phyloP scores from a whole-genome alignment of 2,797 vertebrate genomes.

The Acipenser oxyrinchus region DNA sequence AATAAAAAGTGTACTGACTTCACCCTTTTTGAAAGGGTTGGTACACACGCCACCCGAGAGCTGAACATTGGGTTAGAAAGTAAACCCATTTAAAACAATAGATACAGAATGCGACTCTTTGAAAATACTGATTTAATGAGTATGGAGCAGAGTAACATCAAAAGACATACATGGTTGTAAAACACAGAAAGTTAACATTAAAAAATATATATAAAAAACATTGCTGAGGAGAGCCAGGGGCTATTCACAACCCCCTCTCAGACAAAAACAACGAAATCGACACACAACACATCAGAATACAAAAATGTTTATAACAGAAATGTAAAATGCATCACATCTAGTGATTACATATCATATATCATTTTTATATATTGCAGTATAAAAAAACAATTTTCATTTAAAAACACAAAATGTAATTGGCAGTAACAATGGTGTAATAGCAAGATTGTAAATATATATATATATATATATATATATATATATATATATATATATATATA shows the following conservation, averaged over 20 bases:
- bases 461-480: slow-evolving; percentile 43
- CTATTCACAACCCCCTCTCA: background rate
- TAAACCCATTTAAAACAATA: too few relatives aligned
- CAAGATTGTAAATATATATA: slow-evolving; percentile 86
- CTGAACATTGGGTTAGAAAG: too few relatives aligned
- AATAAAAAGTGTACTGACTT: too few relatives aligned
- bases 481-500: too few relatives aligned
- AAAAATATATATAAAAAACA: background rate
- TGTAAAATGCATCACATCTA: slow-evolving; percentile 81
- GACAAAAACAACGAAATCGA: background rate
- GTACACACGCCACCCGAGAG: too few relatives aligned
- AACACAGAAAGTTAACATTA: background rate
- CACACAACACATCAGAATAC: slow-evolving; percentile 17
- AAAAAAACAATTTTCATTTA: slow-evolving; percentile 67
- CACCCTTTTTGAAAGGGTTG: too few relatives aligned
- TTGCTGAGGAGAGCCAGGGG: background rate
- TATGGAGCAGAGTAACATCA: background rate
- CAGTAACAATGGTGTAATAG: slow-evolving; percentile 75
- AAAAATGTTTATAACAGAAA: slow-evolving; percentile 71
- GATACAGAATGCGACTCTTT: background rate
- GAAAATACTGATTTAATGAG: background rate
- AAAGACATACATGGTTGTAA: background rate
- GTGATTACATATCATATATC: slow-evolving; percentile 76
- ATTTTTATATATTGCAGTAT: slow-evolving; percentile 82
- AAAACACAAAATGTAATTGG: slow-evolving; percentile 72